Evolutionary conservation across 2,888 invertebrate genomes (phyloP).

Genomic region (Acheta domesticus): DNA sequence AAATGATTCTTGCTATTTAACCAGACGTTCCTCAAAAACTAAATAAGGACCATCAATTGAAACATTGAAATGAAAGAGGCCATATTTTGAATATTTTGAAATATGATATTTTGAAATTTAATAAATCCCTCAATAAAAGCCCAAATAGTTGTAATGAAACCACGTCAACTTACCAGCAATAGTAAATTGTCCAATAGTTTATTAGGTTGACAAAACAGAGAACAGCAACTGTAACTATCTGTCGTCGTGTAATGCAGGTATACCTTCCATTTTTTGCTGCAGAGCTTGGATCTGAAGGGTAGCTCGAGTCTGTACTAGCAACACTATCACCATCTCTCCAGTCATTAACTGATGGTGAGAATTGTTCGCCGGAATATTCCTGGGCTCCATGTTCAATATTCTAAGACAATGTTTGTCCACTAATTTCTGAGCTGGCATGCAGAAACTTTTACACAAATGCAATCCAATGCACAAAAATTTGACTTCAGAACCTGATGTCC

Average conservation of each 20-base stretch:
- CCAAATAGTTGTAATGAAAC: too few species aligned
- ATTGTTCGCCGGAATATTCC: conserved; percentile 58
- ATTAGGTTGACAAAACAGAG: conserved; percentile 93
- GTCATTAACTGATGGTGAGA: conserved; percentile 61
- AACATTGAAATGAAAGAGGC: too few species aligned
- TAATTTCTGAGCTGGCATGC: conserved; percentile 41
- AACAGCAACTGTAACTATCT: conserved; percentile 69
- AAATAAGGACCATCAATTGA: too few species aligned
- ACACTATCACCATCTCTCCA: conserved; percentile 51
- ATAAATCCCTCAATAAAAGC: too few species aligned
- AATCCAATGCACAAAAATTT: too few species aligned
- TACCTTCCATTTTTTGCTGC: conserved; percentile 36
- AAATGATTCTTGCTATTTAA: too few species aligned
- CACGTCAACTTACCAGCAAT: conserved; percentile 72
- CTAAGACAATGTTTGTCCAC: conserved; percentile 41
- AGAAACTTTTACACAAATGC: not conserved
- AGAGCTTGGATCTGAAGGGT: conserved; percentile 40
- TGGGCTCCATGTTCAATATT: conserved; percentile 55
- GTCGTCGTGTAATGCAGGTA: conserved; percentile 47
- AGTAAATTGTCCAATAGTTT: conserved; percentile 97
- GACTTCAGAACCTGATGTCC: too few species aligned
- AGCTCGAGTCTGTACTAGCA: conserved; percentile 44
- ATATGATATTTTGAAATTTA: too few species aligned
- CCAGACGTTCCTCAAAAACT: too few species aligned
- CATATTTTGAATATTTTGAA: too few species aligned